Percentiles rank a stretch among this genome's conserved stretches.
Evolutionary conservation across 2,113 vertebrate genomes (phyloP).

Genomic region (Cranoglanis bouderius): DNA sequence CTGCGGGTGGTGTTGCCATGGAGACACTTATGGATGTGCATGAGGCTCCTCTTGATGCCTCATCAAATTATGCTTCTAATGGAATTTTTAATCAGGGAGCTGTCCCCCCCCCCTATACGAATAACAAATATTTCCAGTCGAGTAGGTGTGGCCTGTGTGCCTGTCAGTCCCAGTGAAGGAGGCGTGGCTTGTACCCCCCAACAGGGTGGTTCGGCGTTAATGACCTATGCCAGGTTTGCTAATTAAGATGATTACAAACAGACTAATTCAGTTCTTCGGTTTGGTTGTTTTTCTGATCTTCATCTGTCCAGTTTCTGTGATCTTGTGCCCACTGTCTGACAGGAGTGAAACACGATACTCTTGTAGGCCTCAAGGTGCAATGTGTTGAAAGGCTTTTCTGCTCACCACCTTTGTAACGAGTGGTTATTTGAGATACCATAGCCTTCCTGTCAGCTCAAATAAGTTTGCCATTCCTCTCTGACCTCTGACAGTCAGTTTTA

Average conservation of each 20-base stretch:
- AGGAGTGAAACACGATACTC: not conserved
- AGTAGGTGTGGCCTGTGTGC: not conserved
- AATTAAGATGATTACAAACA: not conserved
- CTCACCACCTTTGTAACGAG: not conserved
- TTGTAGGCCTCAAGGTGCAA: not conserved
- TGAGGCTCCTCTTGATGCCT: constrained; percentile 43
- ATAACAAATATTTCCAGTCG: not conserved
- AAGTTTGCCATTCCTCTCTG: not conserved
- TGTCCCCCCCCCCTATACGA: not conserved
- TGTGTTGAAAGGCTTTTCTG: not conserved
- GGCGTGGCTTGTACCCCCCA: not conserved
- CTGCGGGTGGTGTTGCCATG: constrained; percentile 49
- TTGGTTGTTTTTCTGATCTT: no score
- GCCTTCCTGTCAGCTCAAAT: not conserved
- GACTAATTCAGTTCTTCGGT: no score
- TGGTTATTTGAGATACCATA: not conserved
- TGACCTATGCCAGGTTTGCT: no score
- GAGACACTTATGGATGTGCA: constrained; percentile 38
- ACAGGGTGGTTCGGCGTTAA: not conserved
- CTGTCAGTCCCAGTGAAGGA: not conserved
- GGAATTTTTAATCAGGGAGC: constrained; percentile 37
- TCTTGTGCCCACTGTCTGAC: not conserved
- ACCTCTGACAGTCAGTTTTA: not conserved
- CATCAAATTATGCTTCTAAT: constrained; percentile 51
- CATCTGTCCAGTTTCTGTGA: no score